Conservation (phyloP, 2,797 vertebrate genomes). For the Tangara arthus region DNA sequence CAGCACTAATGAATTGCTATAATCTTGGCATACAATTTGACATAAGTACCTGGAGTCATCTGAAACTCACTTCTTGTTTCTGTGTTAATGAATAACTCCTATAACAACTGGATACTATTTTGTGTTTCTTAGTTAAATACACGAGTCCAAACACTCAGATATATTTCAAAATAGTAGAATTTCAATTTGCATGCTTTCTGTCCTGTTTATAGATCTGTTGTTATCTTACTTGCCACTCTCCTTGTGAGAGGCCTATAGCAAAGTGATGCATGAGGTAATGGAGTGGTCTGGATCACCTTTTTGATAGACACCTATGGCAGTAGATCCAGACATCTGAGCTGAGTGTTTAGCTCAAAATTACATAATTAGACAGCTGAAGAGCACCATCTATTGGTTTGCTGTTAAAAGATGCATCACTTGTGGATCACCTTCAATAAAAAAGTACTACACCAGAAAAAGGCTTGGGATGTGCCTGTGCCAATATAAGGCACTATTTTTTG, state of each 20-base stretch:
- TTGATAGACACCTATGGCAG: background rate
- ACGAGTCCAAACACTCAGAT: background rate
- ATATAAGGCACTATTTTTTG: background rate
- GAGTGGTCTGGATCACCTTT: background rate
- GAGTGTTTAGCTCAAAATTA: background rate
- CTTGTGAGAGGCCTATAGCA: background rate
- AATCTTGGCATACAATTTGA: background rate
- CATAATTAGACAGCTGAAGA: conserved; percentile 43
- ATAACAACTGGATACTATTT: background rate
- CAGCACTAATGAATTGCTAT: background rate
- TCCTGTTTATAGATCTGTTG: background rate
- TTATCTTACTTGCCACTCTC: background rate
- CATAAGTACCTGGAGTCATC: background rate
- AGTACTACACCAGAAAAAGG: background rate
- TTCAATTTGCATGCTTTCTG: background rate
- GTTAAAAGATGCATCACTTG: background rate
- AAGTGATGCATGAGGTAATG: background rate
- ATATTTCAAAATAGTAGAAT: background rate
- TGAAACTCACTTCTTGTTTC: background rate
- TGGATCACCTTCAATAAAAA: background rate
- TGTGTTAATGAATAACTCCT: background rate
- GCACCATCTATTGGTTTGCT: conserved; percentile 50
- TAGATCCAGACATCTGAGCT: background rate
- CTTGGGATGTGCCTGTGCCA: background rate
- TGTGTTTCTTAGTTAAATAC: background rate